Conservation (phyloP, 2,797 vertebrate genomes). For the Peromyscus melanophrys region DNA sequence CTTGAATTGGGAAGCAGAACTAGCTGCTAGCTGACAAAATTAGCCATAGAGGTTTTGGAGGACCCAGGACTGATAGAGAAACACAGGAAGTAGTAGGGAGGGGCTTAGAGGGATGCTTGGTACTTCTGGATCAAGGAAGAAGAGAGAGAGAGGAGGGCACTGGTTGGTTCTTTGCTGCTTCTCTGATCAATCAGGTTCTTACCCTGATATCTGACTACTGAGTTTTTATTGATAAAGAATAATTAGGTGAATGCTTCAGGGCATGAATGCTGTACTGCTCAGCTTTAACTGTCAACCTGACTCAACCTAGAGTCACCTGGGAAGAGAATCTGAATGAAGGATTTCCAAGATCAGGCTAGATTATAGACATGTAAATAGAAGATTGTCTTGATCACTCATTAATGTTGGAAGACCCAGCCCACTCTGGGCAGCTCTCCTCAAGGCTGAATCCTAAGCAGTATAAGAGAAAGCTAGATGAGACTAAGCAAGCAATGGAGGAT, state of each 20-base stretch:
- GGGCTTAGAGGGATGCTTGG: neutral
- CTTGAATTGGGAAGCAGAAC: neutral
- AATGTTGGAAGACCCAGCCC: neutral
- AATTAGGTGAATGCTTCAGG: neutral
- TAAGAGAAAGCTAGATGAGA: neutral
- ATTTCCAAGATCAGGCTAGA: neutral
- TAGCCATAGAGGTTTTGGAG: neutral
- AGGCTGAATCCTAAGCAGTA: neutral
- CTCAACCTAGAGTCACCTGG: neutral
- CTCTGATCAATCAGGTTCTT: neutral
- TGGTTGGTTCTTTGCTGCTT: neutral
- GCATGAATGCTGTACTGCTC: neutral
- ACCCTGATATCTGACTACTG: neutral
- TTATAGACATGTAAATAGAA: neutral
- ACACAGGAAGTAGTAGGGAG: neutral
- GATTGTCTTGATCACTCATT: neutral
- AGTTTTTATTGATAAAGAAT: neutral
- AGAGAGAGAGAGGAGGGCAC: neutral
- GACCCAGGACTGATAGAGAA: neutral
- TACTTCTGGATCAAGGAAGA: neutral
- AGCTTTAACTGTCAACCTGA: neutral
- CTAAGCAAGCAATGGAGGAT: neutral
- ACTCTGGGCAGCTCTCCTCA: neutral
- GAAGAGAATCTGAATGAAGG: neutral
- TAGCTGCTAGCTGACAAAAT: neutral